A percentile compares a stretch with the other conserved stretches of the same genome.
Conservation (phyloP, 2,888 invertebrate species). For the Atethmia centrago region DNA sequence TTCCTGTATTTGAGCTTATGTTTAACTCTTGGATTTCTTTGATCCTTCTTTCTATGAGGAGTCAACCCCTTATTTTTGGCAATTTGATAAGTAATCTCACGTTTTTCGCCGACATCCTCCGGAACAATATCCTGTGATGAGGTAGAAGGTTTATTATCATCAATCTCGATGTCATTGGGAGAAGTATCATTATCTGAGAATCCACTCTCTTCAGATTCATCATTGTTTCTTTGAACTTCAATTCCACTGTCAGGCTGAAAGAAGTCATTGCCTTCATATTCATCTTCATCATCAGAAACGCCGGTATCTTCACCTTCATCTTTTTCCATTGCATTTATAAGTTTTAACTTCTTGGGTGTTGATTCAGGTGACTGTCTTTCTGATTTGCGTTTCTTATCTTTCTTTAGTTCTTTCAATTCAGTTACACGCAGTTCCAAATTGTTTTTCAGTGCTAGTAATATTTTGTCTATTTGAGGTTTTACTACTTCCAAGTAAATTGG, state of each 20-base stretch:
- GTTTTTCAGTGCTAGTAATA: constrained; percentile 90
- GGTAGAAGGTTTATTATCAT: constrained; percentile 80
- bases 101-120: constrained; percentile 90
- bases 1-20: constrained; percentile 97
- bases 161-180: constrained; percentile 77
- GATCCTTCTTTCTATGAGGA: constrained; percentile 97
- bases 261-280: constrained; percentile 84
- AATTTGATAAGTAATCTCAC: constrained; percentile 97
- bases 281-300: constrained; percentile 86
- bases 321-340: constrained; percentile 81
- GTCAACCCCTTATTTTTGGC: constrained; percentile 98
- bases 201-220: constrained; percentile 86
- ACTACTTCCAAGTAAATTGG: constrained; percentile 92
- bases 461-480: constrained; percentile 92
- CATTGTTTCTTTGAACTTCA: constrained; percentile 71
- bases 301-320: constrained; percentile 86
- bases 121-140: constrained; percentile 74
- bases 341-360: constrained; percentile 83
- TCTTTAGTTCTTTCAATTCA: constrained; percentile 68
- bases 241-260: constrained; percentile 70
- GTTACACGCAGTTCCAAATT: constrained; percentile 80
- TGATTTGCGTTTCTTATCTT: constrained; percentile 80
- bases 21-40: constrained; percentile 98
- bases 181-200: constrained; percentile 84
- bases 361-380: constrained; percentile 73